Base-by-base conservation (phyloP, 2,888 invertebrate species). In the Lypha dubia region DNA sequence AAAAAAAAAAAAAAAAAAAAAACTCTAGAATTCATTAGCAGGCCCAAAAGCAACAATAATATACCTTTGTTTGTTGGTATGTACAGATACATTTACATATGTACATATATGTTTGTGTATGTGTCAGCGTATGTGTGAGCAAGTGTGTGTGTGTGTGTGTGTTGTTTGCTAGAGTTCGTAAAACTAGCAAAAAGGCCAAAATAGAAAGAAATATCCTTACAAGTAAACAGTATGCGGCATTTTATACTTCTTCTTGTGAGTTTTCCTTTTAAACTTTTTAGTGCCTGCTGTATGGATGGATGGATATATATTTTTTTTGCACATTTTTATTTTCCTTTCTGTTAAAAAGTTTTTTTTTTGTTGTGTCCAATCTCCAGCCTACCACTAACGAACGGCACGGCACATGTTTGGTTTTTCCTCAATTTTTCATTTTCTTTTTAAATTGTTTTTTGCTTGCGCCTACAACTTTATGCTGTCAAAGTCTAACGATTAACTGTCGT, bases 401-500 rank as follows among this genome's bases (percentile, higher is more conserved):
- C 65, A 17, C 73, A 49, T 73, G 24, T 44, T 51, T 71, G n/a
- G 49, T 20, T 73, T 62, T 44, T 58, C 38, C n/a, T 74, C 44
- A n/a, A 70, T 24, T 60, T 51, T 44, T 63, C 20, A 24, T 65
- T 41, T 17, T 28, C 9, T 3, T 44, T 32, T 38, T 41, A n/a
- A n/a, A 17, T 56, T 41, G 68, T 58, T 51, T 75, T 51, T 70
- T 75, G 38, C 73, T 84, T 74, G 84, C 84, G 81, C 84, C 84
- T 84, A 81, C 84, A 84, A 81, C 74, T 77, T 84, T 79, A 28
- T 77, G 74, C 77, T 79, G 84, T 84, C 84, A 84, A 84, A 84
- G 84, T 84, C 84, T 81, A 84, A 84, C 84, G 84, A 84, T 84
- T 84, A 81, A 84, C 84, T 84, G 81, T 84, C 84, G 77, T 84